phyloP scores from a whole-genome alignment of 2,888 invertebrate species.

The Drosophila demipolita region DNA sequence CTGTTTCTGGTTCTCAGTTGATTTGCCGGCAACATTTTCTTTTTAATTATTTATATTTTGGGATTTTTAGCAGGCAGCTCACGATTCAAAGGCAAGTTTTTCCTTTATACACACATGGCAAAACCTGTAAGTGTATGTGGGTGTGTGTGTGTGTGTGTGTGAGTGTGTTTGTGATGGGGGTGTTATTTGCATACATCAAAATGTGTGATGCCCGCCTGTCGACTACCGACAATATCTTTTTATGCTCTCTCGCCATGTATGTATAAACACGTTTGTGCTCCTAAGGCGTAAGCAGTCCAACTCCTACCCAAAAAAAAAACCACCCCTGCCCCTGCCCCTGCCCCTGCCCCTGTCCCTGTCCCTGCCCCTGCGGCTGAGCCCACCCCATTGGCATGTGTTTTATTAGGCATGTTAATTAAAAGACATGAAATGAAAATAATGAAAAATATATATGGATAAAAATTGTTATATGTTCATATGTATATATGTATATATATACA shows the following conservation, averaged over 20 bases:
- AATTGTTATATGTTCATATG: conserved; percentile 32
- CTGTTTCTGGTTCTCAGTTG: conserved; percentile 62
- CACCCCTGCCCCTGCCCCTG: conserved; percentile 4
- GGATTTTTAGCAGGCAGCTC: conserved; percentile 77
- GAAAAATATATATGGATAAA: conserved; percentile 73
- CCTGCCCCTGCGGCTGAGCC: conserved; percentile 5
- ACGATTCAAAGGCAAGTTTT: conserved; percentile 71
- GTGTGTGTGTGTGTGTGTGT: conserved; percentile 23
- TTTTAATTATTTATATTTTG: conserved; percentile 81
- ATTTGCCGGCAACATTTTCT: conserved; percentile 80
- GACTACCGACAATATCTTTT: conserved; percentile 74
- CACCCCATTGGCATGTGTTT: conserved; percentile 73
- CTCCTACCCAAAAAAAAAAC: neutral
- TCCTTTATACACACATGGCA: conserved; percentile 21
- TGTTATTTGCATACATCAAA: conserved; percentile 78
- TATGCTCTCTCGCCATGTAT: conserved; percentile 51
- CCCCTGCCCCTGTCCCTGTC: conserved; percentile 1
- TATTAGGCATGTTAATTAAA: conserved; percentile 81
- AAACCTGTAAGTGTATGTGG: neutral
- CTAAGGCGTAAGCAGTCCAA: conserved; percentile 23
- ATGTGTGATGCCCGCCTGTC: conserved; percentile 45
- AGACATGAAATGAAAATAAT: conserved; percentile 83
- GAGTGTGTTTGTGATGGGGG: conserved; percentile 33
- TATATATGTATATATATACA: conserved; percentile 14
- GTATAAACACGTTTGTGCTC: conserved; percentile 18